Conservation (phyloP, 2,113 vertebrate species). For the Petroica traversi region DNA sequence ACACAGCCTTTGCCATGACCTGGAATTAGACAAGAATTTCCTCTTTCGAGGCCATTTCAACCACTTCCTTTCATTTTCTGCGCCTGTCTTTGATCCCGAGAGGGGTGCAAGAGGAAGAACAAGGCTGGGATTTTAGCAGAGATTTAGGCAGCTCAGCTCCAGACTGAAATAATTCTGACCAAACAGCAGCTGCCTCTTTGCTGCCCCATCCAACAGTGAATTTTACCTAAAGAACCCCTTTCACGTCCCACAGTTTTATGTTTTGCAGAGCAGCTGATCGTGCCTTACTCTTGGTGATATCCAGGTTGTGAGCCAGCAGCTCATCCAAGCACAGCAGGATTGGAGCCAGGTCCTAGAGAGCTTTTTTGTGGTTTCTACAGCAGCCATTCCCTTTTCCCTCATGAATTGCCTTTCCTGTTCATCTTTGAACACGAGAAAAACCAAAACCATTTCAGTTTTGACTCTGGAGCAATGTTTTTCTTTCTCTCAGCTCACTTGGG, state of each 20-base stretch:
- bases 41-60: background rate
- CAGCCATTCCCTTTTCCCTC: background rate
- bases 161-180: background rate
- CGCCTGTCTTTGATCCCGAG: background rate
- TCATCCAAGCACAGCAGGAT: background rate
- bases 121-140: background rate
- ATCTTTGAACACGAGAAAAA: background rate
- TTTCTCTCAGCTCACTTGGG: background rate
- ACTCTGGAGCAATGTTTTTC: background rate
- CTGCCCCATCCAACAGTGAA: background rate
- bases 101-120: background rate
- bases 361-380: slow-evolving; percentile 2
- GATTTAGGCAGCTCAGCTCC: background rate
- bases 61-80: background rate
- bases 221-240: background rate
- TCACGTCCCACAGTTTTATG: background rate
- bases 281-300: background rate
- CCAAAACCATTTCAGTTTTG: background rate
- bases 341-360: slow-evolving; percentile 18
- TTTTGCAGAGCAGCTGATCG: background rate
- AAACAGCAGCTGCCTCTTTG: background rate
- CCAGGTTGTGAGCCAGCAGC: background rate
- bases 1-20: background rate
- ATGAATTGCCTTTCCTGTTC: background rate
- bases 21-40: background rate